phyloP scores from a whole-genome alignment of 2,888 invertebrate genomes.

The Eumerus sabulonum region DNA sequence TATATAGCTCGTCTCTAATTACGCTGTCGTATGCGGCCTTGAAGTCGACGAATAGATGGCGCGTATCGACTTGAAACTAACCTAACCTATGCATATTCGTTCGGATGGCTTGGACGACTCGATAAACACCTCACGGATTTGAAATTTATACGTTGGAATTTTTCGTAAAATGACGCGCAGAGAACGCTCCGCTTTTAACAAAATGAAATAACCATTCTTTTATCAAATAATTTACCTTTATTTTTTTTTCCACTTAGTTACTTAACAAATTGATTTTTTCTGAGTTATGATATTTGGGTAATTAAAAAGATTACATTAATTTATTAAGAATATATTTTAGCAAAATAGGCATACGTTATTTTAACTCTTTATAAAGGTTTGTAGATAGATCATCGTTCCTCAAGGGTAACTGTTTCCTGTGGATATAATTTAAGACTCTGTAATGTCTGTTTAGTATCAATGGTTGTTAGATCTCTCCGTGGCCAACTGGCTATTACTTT shows the following conservation, averaged over 20 bases:
- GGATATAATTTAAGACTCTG: slow-evolving; percentile 91
- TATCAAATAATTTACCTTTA: slow-evolving; percentile 39
- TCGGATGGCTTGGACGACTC: no score
- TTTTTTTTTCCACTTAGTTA: slow-evolving; percentile 62
- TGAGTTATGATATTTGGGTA: slow-evolving; percentile 62
- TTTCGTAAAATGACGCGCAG: no score
- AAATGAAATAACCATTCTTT: no score
- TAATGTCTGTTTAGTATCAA: slow-evolving; percentile 88
- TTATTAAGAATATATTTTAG: slow-evolving; percentile 68
- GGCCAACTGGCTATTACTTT: slow-evolving; percentile 97
- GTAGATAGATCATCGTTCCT: slow-evolving; percentile 88
- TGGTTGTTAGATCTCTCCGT: slow-evolving; percentile 93
- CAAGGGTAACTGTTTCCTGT: slow-evolving; percentile 96
- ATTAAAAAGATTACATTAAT: slow-evolving; percentile 68
- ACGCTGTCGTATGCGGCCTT: no score
- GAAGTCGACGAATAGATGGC: no score
- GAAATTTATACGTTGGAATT: no score
- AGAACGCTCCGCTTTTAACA: no score
- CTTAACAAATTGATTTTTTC: slow-evolving; percentile 55
- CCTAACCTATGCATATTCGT: no score
- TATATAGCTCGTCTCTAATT: no score
- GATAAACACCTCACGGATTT: no score
- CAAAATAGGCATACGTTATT: slow-evolving; percentile 68
- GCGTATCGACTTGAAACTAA: no score
- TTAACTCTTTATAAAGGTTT: slow-evolving; percentile 39